Base-by-base conservation (phyloP, 2,888 invertebrate species). In the Brassicogethes aeneus region DNA sequence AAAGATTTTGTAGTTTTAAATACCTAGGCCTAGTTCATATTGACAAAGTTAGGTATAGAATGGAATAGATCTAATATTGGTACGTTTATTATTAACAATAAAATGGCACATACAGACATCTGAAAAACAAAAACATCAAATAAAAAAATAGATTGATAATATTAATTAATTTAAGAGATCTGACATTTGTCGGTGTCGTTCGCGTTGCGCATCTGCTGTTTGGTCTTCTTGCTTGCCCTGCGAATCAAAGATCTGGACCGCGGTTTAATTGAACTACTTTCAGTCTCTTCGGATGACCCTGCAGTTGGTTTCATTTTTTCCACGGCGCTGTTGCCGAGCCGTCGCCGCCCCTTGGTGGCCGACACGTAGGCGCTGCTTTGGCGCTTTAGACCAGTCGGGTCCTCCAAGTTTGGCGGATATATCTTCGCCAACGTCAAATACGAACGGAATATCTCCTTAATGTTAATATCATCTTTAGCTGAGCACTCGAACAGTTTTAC, bases 371-470 rank as follows among this genome's bases (percentile, higher is more conserved):
- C 85, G 53, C 85, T 85, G 46, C 84, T 81, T 45, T 86, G 76
- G 42, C 87, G 71, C 57, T 82, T 80, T 42, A 86, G 70, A 32
- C 77, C 79, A 15, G 74, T 70, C 37, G 65, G 59, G 34, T 78
- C 77, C 51, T 75, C 74, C 40, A 73, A 64, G 46, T 78, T 77
- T 48, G 74, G 73, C 23, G 80, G 78, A 48, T 82, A 67, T 52
- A 85, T 80, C 55, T 81, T 80, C 39, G 87, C 84, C 40, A 90
- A 71, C 30, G 83, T 80, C 47, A 90, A 74, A 62, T 91, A 78
- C 42, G 80, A 79, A 58, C 84, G 80, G 69, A 91, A 91, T 43
- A 89, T 77, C 53, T 89, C 87, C 56, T 78, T 78, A 48, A 90
- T 78, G 64, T 83, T 84, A 58, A 77, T 76, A 64, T 86, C 84